These are phyloP conservation scores for Aphidius gifuensis DNA, from an alignment of 1,140 invertebrate species.

Conservation along the genomic window DNA sequence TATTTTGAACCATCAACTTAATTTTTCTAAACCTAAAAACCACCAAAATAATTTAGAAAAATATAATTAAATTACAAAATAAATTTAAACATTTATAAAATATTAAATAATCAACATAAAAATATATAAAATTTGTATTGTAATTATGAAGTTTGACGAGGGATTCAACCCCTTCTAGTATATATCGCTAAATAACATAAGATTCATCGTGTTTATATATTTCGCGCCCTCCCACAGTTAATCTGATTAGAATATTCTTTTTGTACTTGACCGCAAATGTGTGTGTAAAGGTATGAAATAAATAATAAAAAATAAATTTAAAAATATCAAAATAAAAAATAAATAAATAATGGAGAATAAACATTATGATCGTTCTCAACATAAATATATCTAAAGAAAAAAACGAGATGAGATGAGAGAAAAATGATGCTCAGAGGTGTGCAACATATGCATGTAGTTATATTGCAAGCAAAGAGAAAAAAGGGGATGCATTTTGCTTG, in stretches of 20 bases:
- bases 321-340: no score
- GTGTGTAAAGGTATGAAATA: background rate
- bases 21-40: no score
- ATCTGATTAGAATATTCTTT: conserved; percentile 42
- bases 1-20: no score
- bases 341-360: conserved; percentile 34
- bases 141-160: conserved; percentile 19
- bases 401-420: conserved; percentile 19
- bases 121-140: conserved; percentile 18
- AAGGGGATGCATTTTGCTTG: conserved; percentile 26
- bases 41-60: no score
- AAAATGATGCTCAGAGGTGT: background rate
- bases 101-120: background rate
- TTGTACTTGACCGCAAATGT: conserved; percentile 12
- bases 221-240: conserved; percentile 45
- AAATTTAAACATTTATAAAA: background rate
- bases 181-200: conserved; percentile 21
- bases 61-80: no score
- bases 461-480: conserved; percentile 9
- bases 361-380: conserved; percentile 47
- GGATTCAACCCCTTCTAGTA: conserved; percentile 15
- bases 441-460: no score
- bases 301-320: background rate
- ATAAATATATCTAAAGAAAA: conserved; percentile 39
- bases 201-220: conserved; percentile 39